Evolutionary conservation across 2,113 vertebrate genomes (phyloP), one percentile per base, ranked within the genome.

Genomic region (Xenopus borealis): DNA sequence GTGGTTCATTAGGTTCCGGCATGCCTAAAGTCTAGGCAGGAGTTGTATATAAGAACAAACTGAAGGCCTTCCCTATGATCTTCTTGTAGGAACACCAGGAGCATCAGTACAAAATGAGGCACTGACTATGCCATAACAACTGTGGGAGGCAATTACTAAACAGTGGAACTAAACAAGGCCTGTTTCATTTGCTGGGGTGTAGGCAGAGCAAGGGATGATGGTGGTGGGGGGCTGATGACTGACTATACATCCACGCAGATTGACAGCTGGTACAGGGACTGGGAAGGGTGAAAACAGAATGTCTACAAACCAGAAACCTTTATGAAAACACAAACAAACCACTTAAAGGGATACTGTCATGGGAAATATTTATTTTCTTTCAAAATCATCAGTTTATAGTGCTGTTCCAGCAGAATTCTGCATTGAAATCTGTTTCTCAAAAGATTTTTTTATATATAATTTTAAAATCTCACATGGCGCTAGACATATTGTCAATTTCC

Each of bases 121-220:
- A 55, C 16, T 20, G 46, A 72, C 52, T 64, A 55, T 45, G 71
- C 71, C 18, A 27, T 61, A 68, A 68, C 23, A 12, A 33, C 61
- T 68, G 72, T 68, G 46, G 65, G 72, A 75, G 72, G 72, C 57
- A 75, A 75, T 75, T 75, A 75, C 72, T 75, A 20, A 23, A 40
- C 20, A 50, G 44, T n/a, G 62, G 61, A 63, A 23, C 61, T 10
- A 53, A 67, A 47, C 50, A 52, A 57, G 72, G 50, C 52, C 10
- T 16, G 33, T 44, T 73, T 55, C 55, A 66, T 53, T 57, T 40
- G 33, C 9, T 46, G 62, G 33, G 23, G 50, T 9, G 71, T 23
- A 19, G 40, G 47, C 40, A 47, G 47, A 12, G 45, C 5, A 55
- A 52, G 71, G 2, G 12, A 17, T 27, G 23, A n/a, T n/a, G n/a